Base-by-base conservation (phyloP, 2,888 invertebrate genomes). In the Achlya flavicornis region DNA sequence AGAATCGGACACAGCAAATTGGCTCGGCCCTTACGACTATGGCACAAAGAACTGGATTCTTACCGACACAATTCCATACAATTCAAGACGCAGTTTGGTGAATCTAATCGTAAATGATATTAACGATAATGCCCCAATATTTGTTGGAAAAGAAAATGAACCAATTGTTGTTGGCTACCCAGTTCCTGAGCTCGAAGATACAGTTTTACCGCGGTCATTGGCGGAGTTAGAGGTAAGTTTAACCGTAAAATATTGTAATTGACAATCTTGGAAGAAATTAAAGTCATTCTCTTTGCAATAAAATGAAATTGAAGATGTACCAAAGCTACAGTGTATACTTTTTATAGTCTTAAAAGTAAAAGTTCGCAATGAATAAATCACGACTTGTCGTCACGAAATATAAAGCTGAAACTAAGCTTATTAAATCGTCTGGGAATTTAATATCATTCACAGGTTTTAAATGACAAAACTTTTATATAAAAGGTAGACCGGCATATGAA, bases 91-190 rank as follows among this genome's bases (percentile, higher is more conserved):
- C 58, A 92, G 90, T 70, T 79, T 92, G 46, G 88, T 95, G 1
- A 92, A 92, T 68, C 77, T 95, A 58, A 90, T 94, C 65, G 92
- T 95, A 0, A 91, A 91, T 26, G 95, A 95, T 69, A 91, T 92
- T n/a, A 95, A 95, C 72, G 94, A 95, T 69, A 92, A 95, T 70
- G 57, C 70, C 5, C 95, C 95, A 0, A 81, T 89, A 79, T 95
- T 95, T 70, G 68, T 83, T 35, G 85, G 81, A 3, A 87, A 86
- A 62, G 86, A 85, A 64, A 74, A 77, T 12, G 87, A 89, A 68
- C 89, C 92, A 3, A 78, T 94, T 58, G 80, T 79, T 0, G 88
- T 94, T 3, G 94, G 94, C 10, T 95, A 94, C 77, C 94, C 94
- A 1, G 70, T 80, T 46, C 69, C 80, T 32, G 87, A 91, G 53